Conservation (phyloP, 2,888 invertebrate species). For the Watsonalla binaria region DNA sequence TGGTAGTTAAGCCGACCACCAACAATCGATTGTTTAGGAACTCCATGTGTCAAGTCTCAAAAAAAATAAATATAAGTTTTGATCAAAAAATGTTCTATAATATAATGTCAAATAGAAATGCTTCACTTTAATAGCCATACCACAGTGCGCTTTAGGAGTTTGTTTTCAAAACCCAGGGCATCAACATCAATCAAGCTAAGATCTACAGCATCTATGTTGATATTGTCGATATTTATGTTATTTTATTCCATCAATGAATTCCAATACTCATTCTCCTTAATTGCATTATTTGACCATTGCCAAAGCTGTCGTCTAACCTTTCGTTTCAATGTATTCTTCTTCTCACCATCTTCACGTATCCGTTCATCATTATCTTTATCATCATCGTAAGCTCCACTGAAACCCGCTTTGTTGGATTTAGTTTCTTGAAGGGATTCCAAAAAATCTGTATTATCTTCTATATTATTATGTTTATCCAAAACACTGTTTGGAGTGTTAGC, state of each 20-base stretch:
- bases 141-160: conserved; percentile 27
- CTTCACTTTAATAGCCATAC: conserved; percentile 34
- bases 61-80: too few relatives aligned
- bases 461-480: not conserved
- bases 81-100: too few relatives aligned
- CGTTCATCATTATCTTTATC: conserved; percentile 4
- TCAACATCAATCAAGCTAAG: conserved; percentile 34
- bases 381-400: conserved; percentile 2
- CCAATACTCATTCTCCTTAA: conserved; percentile 28
- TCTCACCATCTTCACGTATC: not conserved
- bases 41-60: too few relatives aligned
- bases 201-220: conserved; percentile 36
- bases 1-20: too few relatives aligned
- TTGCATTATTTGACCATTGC: conserved; percentile 28
- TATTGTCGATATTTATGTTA: conserved; percentile 31
- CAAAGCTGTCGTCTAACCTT: conserved; percentile 30
- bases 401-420: not conserved
- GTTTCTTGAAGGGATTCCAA: not conserved
- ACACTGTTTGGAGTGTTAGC: not conserved
- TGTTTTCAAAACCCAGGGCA: conserved; percentile 33
- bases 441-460: not conserved
- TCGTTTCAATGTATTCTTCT: conserved; percentile 22
- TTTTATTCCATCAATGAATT: conserved; percentile 26
- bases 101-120: too few relatives aligned
- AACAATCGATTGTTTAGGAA: too few relatives aligned